phyloP scores from a whole-genome alignment of 2,113 vertebrate genomes.

The Oostethus manadensis region DNA sequence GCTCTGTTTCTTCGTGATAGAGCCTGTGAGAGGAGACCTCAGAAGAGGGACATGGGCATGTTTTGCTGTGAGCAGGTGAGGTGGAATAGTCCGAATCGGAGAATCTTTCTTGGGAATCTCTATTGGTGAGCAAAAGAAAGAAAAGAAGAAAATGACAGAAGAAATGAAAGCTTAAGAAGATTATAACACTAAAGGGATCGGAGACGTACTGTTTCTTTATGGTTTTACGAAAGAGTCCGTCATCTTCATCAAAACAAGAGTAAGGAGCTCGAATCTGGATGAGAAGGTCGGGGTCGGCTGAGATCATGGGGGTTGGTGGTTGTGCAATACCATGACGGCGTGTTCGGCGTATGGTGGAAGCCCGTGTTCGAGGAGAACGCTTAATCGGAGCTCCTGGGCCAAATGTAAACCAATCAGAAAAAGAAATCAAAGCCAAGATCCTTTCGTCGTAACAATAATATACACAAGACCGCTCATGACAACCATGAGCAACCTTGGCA shows the following conservation, averaged over 20 bases:
- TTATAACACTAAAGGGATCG: background rate
- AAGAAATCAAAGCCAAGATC: background rate
- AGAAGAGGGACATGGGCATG: constrained; percentile 29
- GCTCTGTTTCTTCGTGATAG: constrained; percentile 53
- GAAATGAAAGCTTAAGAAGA: constrained; percentile 1
- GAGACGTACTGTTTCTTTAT: constrained; percentile 69
- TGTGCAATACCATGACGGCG: constrained; percentile 49
- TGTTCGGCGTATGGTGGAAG: constrained; percentile 50
- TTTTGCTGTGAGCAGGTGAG: constrained; percentile 48
- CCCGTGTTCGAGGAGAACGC: constrained; percentile 58
- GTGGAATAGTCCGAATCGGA: constrained; percentile 55
- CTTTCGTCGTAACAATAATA: too few species aligned
- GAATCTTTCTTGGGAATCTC: constrained; percentile 61
- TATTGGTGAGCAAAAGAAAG: constrained; percentile 35
- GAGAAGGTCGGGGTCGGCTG: constrained; percentile 68
- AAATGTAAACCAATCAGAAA: constrained; percentile 19
- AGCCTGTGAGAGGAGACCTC: constrained; percentile 52
- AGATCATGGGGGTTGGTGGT: constrained; percentile 37
- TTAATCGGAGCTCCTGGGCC: constrained; percentile 54
- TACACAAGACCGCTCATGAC: too few species aligned
- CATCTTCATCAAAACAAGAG: constrained; percentile 56
- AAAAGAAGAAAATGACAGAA: background rate
- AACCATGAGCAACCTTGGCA: too few species aligned
- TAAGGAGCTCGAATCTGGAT: constrained; percentile 59
- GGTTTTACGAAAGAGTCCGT: constrained; percentile 64